These are phyloP conservation scores for Drosophila atroscutellata DNA, from an alignment of 2,888 invertebrate species.

Conservation along the genomic window DNA sequence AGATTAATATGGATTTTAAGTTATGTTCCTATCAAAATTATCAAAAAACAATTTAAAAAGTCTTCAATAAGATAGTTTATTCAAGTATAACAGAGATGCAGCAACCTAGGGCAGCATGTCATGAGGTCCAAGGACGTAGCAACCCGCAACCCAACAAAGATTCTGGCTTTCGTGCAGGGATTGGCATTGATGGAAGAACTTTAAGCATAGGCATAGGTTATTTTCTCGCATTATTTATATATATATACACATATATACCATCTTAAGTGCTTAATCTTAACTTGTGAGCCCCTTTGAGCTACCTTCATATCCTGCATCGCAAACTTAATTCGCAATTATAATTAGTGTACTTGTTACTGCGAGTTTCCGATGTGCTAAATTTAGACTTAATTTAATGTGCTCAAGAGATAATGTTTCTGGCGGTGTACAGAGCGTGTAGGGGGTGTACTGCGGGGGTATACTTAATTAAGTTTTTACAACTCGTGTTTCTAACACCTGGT, in stretches of 20 bases:
- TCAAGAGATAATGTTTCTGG: background rate
- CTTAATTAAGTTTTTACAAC: conserved; percentile 39
- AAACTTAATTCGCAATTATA: background rate
- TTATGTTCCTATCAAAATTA: background rate
- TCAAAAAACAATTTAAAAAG: background rate
- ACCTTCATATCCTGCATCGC: background rate
- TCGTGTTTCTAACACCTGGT: background rate
- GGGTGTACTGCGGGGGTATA: background rate
- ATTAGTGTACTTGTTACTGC: background rate
- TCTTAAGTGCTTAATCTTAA: background rate
- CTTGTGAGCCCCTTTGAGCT: background rate
- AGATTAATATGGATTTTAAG: background rate
- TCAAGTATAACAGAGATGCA: too few species aligned
- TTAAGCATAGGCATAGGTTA: background rate
- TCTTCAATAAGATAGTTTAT: background rate
- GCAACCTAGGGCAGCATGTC: too few species aligned
- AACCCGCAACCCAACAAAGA: too few species aligned
- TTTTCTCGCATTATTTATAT: background rate
- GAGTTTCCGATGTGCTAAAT: conserved; percentile 12
- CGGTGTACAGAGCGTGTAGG: too few species aligned
- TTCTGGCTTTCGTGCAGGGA: too few species aligned
- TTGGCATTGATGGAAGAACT: too few species aligned
- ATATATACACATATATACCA: background rate
- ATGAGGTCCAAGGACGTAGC: too few species aligned
- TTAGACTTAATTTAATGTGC: conserved; percentile 17